phyloP scores from a whole-genome alignment of 2,797 vertebrate species.

The Chrosomus eos region DNA sequence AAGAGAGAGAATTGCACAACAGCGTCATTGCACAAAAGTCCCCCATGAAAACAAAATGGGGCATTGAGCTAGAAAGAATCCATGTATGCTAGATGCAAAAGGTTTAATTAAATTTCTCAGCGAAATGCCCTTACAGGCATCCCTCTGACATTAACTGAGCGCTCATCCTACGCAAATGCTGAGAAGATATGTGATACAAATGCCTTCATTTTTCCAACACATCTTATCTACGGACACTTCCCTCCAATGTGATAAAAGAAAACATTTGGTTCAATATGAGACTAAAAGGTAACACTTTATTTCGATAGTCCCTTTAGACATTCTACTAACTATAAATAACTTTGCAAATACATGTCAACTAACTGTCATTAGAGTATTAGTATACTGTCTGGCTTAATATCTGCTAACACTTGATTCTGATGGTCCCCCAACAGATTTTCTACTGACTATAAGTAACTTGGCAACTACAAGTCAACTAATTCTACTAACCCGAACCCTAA shows the following conservation, averaged over 20 bases:
- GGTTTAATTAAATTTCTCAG: constrained; percentile 29
- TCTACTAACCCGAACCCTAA: too few species aligned
- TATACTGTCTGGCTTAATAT: too few species aligned
- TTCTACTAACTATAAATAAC: too few species aligned
- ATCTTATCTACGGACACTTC: background rate
- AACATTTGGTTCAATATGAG: background rate
- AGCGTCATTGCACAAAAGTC: constrained; percentile 12
- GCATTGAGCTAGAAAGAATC: constrained; percentile 4
- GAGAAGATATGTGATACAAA: background rate
- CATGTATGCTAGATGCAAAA: constrained; percentile 21
- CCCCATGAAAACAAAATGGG: constrained; percentile 33
- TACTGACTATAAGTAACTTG: too few species aligned
- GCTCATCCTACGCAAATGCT: background rate
- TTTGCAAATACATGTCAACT: too few species aligned
- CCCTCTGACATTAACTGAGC: background rate
- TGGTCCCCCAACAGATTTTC: too few species aligned
- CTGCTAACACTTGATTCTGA: too few species aligned
- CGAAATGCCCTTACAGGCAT: constrained; percentile 1
- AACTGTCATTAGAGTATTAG: too few species aligned
- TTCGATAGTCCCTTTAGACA: too few species aligned
- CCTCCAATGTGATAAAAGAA: background rate
- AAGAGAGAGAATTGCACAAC: constrained; percentile 12
- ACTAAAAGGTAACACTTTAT: background rate
- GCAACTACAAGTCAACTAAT: too few species aligned
- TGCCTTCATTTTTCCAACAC: background rate